These are phyloP conservation scores for Lethrus apterus DNA, from an alignment of 1,140 invertebrate species.

Conservation along the genomic window DNA sequence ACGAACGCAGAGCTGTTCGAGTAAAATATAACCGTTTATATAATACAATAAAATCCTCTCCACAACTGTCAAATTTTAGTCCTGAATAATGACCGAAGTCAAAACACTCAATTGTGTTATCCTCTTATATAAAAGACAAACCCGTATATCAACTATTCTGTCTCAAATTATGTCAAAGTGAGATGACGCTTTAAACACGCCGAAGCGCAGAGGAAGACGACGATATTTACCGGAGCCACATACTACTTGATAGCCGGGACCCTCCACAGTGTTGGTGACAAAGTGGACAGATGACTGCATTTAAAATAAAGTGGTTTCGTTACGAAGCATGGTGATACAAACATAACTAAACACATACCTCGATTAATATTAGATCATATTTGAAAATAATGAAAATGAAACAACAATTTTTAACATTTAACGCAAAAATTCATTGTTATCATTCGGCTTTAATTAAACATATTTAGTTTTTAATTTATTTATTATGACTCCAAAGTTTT, in stretches of 20 bases:
- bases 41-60: constrained; percentile 32
- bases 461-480: too few species aligned
- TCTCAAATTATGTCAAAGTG: constrained; percentile 5
- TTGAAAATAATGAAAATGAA: too few species aligned
- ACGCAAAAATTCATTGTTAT: too few species aligned
- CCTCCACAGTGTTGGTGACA: constrained; percentile 34
- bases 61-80: constrained; percentile 34
- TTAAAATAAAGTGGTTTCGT: constrained; percentile 20
- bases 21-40: constrained; percentile 27
- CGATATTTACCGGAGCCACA: constrained; percentile 12
- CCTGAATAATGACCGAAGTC: constrained; percentile 37
- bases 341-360: too few species aligned
- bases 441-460: too few species aligned
- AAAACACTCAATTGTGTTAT: constrained; percentile 35
- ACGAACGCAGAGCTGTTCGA: constrained; percentile 13
- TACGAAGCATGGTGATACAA: too few species aligned
- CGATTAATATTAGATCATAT: too few species aligned
- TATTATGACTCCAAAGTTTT: too few species aligned
- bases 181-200: not conserved
- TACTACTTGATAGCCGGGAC: constrained; percentile 21
- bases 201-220: constrained; percentile 13
- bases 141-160: constrained; percentile 9
- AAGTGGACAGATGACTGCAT: constrained; percentile 34
- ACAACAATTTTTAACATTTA: too few species aligned
- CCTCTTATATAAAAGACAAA: constrained; percentile 14